Conservation (phyloP, 2,797 vertebrate genomes). For the Macrochelys suwanniensis region DNA sequence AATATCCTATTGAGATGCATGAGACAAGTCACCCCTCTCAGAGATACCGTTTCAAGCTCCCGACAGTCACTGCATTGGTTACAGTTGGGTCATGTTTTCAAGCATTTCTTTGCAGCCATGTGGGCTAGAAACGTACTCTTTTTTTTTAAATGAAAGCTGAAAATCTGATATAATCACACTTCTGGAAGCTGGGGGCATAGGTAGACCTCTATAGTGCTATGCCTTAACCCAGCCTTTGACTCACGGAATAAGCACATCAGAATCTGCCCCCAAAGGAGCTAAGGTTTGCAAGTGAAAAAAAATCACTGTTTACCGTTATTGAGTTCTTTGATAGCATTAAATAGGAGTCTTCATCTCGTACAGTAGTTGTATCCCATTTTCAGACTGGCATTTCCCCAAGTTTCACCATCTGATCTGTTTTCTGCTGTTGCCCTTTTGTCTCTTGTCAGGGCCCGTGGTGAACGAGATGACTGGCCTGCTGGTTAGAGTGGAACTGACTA, state of each 20-base stretch:
- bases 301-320: not conserved
- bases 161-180: not conserved
- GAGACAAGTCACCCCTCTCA: not conserved
- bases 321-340: no score
- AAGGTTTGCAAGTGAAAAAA: not conserved
- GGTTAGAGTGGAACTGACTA: not conserved
- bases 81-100: not conserved
- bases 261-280: not conserved
- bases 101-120: not conserved
- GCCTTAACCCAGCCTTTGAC: not conserved
- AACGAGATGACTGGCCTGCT: not conserved
- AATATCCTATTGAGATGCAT: not conserved
- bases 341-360: not conserved
- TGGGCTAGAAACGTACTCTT: not conserved
- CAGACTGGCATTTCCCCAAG: slow-evolving; percentile 30
- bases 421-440: slow-evolving; percentile 20
- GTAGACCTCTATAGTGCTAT: not conserved
- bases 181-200: not conserved
- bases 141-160: not conserved
- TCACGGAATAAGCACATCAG: no score
- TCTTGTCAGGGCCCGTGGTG: slow-evolving; percentile 23
- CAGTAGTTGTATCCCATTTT: fast-evolving
- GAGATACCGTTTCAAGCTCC: not conserved
- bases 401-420: slow-evolving; percentile 51
- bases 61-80: no score